These are phyloP conservation scores for Diadophis punctatus DNA, from an alignment of 2,113 vertebrate genomes.

Conservation along the genomic window DNA sequence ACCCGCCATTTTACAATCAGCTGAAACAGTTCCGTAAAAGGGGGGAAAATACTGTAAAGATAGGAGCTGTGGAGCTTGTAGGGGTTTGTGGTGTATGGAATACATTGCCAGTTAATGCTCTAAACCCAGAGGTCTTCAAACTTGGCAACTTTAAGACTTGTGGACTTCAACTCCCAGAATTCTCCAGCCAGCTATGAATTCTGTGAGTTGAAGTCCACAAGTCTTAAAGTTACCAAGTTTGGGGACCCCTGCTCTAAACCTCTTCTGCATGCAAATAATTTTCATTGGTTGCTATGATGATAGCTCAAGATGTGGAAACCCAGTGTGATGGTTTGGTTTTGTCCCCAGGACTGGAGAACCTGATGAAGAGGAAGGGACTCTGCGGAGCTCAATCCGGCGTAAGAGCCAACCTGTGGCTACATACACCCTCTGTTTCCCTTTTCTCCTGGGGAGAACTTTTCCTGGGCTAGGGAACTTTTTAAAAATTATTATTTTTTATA, in stretches of 20 bases:
- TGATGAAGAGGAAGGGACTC: constrained; percentile 67
- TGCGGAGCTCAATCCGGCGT: constrained; percentile 70
- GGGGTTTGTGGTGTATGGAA: not conserved
- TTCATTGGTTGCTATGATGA: not conserved
- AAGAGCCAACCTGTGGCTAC: constrained; percentile 23
- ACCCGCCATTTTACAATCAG: not conserved
- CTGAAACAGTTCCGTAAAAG: not conserved
- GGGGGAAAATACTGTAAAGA: not conserved
- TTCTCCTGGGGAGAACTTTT: not conserved
- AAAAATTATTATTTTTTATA: not conserved
- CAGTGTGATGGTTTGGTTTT: not conserved
- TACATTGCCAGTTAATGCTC: too few species aligned
- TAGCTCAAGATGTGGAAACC: not conserved
- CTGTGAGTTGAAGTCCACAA: too few species aligned
- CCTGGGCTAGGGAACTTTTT: not conserved
- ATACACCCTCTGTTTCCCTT: not conserved
- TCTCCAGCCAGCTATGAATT: too few species aligned
- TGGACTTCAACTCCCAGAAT: too few species aligned
- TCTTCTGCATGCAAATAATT: not conserved
- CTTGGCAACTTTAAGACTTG: too few species aligned
- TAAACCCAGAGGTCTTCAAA: not conserved
- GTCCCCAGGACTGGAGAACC: constrained; percentile 60
- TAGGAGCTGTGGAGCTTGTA: not conserved
- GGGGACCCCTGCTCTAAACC: not conserved
- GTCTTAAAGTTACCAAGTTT: too few species aligned